phyloP scores from a whole-genome alignment of 2,888 invertebrate genomes.

The Pedicia rivosa region DNA sequence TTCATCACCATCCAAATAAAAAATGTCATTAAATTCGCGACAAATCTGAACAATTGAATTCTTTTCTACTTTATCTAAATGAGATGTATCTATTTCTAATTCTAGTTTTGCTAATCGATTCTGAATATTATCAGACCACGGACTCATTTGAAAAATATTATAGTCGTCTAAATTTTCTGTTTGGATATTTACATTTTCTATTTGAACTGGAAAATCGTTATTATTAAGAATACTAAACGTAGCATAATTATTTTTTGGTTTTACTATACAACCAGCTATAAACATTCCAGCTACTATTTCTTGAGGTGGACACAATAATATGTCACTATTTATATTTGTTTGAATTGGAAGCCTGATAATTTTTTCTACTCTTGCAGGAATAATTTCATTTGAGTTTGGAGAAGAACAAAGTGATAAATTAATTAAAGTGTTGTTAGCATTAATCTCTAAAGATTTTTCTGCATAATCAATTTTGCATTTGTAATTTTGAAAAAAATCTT shows the following conservation, averaged over 20 bases:
- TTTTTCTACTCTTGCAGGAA: background rate
- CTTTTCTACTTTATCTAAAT: background rate
- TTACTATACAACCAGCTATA: background rate
- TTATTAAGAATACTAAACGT: too few species aligned
- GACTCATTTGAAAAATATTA: background rate
- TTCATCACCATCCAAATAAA: too few species aligned
- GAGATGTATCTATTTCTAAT: background rate
- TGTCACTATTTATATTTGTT: background rate
- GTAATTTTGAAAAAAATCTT: conserved; percentile 4
- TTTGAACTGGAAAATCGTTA: background rate
- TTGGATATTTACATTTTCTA: background rate
- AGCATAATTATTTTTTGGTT: too few species aligned
- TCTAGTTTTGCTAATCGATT: background rate
- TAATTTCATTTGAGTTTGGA: too few species aligned
- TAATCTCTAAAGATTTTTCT: too few species aligned
- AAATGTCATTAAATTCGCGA: too few species aligned
- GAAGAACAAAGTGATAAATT: too few species aligned
- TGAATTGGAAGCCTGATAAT: background rate
- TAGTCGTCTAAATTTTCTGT: background rate
- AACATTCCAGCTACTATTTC: background rate
- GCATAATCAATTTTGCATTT: too few species aligned
- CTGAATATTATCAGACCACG: background rate
- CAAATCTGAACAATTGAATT: too few species aligned
- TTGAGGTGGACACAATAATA: background rate
- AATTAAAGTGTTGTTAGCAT: background rate